These are phyloP conservation scores for Tupiocoris notatus DNA, from an alignment of 2,888 invertebrate species.

Conservation along the genomic window DNA sequence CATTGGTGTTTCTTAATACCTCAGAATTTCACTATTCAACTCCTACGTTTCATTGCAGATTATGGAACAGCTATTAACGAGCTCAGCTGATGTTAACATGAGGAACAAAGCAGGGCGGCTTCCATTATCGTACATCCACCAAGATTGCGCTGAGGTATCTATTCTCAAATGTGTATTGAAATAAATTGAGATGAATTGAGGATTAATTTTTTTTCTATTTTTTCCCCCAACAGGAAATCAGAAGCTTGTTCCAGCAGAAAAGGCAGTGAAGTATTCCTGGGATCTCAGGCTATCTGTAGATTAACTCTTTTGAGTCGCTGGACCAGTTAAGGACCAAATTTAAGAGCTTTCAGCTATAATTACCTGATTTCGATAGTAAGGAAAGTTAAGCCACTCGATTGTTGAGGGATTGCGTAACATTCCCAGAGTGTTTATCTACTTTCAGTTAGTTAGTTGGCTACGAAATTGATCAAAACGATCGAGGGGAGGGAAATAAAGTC, in stretches of 20 bases:
- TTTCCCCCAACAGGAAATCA: neutral
- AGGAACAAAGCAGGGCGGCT: neutral
- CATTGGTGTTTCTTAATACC: neutral
- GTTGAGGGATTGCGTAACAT: too few species aligned
- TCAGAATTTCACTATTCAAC: neutral
- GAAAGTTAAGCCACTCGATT: too few species aligned
- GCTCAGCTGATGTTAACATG: neutral
- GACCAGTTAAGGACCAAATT: too few species aligned
- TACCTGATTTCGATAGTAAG: too few species aligned
- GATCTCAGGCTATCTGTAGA: too few species aligned
- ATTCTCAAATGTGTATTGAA: too few species aligned
- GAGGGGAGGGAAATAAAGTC: too few species aligned
- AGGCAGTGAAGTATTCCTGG: neutral
- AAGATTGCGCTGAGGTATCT: neutral
- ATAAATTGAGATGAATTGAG: neutral
- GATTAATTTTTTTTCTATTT: neutral
- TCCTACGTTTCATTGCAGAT: neutral
- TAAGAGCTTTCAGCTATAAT: too few species aligned
- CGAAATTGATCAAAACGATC: too few species aligned
- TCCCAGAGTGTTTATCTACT: too few species aligned
- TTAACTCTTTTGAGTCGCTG: too few species aligned
- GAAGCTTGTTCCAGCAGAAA: neutral
- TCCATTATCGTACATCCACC: neutral
- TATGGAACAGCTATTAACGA: neutral
- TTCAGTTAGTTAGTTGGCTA: too few species aligned